Percentiles rank a stretch among this genome's conserved stretches.
phyloP scores from a whole-genome alignment of 2,888 invertebrate genomes.

The Pterobdella sp. region DNA sequence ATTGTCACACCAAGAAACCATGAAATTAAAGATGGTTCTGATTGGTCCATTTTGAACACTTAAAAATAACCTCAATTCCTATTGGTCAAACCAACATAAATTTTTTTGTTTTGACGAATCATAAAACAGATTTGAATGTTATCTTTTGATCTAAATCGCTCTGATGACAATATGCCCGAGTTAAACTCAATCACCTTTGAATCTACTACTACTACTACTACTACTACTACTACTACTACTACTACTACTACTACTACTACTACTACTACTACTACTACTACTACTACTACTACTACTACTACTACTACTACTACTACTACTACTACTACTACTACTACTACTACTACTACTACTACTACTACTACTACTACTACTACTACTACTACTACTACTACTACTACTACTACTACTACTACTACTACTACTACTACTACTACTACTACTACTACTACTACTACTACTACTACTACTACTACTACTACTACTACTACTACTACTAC shows the following conservation, averaged over 20 bases:
- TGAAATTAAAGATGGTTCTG: too few species aligned
- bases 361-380: neutral
- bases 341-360: neutral
- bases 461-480: slow-evolving; percentile 1
- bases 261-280: neutral
- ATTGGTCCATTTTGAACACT: too few species aligned
- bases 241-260: slow-evolving; percentile 1
- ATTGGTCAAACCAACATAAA: too few species aligned
- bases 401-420: neutral
- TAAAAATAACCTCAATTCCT: too few species aligned
- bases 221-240: slow-evolving; percentile 1
- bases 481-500: slow-evolving; percentile 1
- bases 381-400: slow-evolving; percentile 1
- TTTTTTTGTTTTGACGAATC: too few species aligned
- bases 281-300: slow-evolving; percentile 1
- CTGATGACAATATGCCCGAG: too few species aligned
- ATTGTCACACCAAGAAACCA: too few species aligned
- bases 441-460: slow-evolving; percentile 1
- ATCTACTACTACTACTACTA: neutral
- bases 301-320: neutral
- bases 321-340: slow-evolving; percentile 1
- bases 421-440: slow-evolving; percentile 1
- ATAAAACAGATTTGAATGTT: too few species aligned
- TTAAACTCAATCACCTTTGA: too few species aligned
- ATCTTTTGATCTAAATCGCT: too few species aligned